phyloP scores from a whole-genome alignment of 1,140 invertebrate genomes.

The Diuraphis noxia region DNA sequence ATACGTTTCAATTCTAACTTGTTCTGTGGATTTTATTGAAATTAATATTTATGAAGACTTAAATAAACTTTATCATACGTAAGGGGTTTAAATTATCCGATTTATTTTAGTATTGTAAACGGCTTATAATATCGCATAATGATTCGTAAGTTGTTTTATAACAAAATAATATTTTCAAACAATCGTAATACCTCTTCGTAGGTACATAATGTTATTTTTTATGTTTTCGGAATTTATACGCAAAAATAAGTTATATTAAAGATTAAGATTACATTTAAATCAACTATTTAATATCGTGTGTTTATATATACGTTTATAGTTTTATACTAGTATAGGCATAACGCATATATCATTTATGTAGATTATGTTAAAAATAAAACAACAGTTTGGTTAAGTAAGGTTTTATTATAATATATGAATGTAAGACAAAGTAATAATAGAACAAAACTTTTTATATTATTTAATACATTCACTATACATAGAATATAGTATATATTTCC shows the following conservation, averaged over 20 bases:
- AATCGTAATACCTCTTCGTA: too few species aligned
- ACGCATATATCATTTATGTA: too few species aligned
- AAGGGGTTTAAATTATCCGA: neutral
- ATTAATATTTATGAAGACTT: slow-evolving; percentile 34
- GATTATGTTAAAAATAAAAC: too few species aligned
- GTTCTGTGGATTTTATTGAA: neutral
- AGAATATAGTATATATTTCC: neutral
- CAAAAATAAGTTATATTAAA: neutral
- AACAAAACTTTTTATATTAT: neutral
- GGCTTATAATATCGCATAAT: neutral
- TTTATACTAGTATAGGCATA: neutral
- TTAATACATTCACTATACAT: neutral
- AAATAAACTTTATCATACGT: neutral
- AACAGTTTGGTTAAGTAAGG: neutral
- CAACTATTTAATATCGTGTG: neutral
- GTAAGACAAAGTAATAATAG: neutral
- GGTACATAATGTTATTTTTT: neutral
- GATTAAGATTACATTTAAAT: too few species aligned
- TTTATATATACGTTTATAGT: too few species aligned
- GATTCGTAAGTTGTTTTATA: neutral
- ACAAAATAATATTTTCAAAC: neutral
- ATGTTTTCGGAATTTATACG: neutral
- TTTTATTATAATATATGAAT: neutral
- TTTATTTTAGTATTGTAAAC: neutral
- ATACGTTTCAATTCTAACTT: slow-evolving; percentile 15